Evolutionary conservation across 2,113 vertebrate genomes (phyloP).

Genomic region (Pipa parva): DNA sequence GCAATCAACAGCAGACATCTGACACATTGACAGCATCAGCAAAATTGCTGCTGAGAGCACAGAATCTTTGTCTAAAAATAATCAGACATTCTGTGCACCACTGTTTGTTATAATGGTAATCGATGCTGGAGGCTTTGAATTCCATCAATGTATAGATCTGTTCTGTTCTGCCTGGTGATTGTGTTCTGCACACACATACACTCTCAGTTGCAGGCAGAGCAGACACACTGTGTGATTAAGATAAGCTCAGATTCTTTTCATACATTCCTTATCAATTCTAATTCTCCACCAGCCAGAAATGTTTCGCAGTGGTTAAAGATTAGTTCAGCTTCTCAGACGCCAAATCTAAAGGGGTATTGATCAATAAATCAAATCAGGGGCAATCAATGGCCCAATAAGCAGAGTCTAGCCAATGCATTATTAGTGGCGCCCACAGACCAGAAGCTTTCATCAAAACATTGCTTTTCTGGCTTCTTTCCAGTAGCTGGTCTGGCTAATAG

Average conservation of each 20-base stretch:
- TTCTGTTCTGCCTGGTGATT: conserved; percentile 94
- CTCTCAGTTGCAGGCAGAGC: conserved; percentile 52
- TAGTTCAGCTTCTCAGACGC: conserved; percentile 87
- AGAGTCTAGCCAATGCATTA: conserved; percentile 90
- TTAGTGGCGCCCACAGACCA: conserved; percentile 76
- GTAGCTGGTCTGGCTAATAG: conserved; percentile 70
- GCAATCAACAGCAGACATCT: conserved; percentile 99
- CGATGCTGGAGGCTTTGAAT: conserved; percentile 99
- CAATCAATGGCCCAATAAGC: conserved; percentile 94
- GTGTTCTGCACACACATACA: conserved; percentile 67
- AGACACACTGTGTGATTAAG: conserved; percentile 78
- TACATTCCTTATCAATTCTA: conserved; percentile 83
- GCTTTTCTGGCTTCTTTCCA: conserved; percentile 71
- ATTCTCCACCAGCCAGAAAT: conserved; percentile 81
- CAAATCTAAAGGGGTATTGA: conserved; percentile 85
- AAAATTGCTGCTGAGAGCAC: conserved; percentile 99
- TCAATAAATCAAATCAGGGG: conserved; percentile 98
- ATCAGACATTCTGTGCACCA: conserved; percentile 97
- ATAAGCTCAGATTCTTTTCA: conserved; percentile 89
- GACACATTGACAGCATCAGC: conserved; percentile 98
- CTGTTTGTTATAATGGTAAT: conserved; percentile 99
- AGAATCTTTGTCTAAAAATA: conserved; percentile 99
- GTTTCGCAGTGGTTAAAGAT: conserved; percentile 85
- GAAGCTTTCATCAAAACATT: conserved; percentile 71
- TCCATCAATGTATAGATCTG: conserved; percentile 99